Base-by-base conservation (phyloP, 2,113 vertebrate genomes). In the Sterna hirundo region DNA sequence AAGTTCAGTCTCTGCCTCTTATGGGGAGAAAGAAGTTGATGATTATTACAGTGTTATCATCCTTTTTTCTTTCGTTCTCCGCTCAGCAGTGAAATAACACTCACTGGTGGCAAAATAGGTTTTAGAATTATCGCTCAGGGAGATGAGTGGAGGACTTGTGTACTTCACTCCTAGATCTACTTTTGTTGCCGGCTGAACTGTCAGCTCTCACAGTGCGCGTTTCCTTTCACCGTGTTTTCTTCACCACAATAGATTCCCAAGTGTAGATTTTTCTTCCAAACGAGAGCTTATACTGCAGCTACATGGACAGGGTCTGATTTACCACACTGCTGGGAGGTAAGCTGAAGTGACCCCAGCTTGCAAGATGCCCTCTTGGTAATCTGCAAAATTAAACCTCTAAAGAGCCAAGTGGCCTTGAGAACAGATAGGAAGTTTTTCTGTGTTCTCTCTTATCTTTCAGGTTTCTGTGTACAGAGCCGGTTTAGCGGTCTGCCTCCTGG, bases 191-290 rank as follows among this genome's bases (percentile, higher is more conserved):
- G 5, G 30, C 78, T 80, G 89, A 96, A 91, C 70, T 80, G 71
- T 76, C 52, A 88, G 66, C 30, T 93, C 82, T 85, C 66, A 49
- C 49, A 0, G 40, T 29, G 62, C 65, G 36, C 5, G 0, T 58
- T 91, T 69, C 61, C n/a, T 92, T 85, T 58, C 72, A 40, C 61
- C 72, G 46, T 38, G 52, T 72, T 93, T 93, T 77, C 78, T 91
- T 91, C 90, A 76, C 36, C n/a, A 23, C 6, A 6, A 76, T 69
- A 82, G 83, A 89, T 88, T 82, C 86, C 85, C 27, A 69, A 77
- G 66, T 27, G 75, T 25, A 88, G 62, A 77, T 80, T 93, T 96
- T 96, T 95, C 57, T 85, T 94, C 60, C 72, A 96, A 92, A 92
- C 3, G 12, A 89, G 72, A 75, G 38, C 30, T 72, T 91, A 16